These are phyloP conservation scores for Xiphorhynchus erythropygius DNA, from an alignment of 2,797 vertebrate species.

Conservation along the genomic window DNA sequence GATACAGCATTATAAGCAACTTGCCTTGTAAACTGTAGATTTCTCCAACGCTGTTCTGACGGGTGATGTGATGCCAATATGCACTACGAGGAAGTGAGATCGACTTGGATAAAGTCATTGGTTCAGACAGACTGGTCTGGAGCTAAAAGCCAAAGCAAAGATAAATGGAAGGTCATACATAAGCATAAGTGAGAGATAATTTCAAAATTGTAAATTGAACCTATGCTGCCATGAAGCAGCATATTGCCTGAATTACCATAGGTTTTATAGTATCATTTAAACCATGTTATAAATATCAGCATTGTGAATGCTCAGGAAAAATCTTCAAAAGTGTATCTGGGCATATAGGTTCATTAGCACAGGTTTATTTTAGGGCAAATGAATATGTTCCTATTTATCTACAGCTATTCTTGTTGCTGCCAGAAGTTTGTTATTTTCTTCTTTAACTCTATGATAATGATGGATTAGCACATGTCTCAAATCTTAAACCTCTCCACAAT, in stretches of 20 bases:
- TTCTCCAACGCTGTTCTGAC: conserved; percentile 95
- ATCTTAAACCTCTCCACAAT: not conserved
- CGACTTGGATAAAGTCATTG: conserved; percentile 89
- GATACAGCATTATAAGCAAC: not conserved
- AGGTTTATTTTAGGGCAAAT: not conserved
- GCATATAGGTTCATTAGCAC: not conserved
- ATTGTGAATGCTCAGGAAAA: not conserved
- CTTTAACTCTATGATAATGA: not conserved
- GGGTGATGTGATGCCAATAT: conserved; percentile 98
- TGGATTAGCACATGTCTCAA: not conserved
- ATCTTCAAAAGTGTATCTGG: not conserved
- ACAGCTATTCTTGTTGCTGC: not conserved
- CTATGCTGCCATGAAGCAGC: not conserved
- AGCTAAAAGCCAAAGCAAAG: conserved; percentile 80
- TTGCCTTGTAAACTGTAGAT: conserved; percentile 98
- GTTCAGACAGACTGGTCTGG: conserved; percentile 87
- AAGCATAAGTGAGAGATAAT: not conserved
- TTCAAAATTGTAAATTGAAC: not conserved
- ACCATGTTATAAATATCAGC: not conserved
- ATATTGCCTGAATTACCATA: not conserved
- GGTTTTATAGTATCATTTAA: not conserved
- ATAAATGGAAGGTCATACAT: not conserved
- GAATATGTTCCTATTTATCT: not conserved
- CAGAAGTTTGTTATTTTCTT: not conserved
- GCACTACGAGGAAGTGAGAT: conserved; percentile 96